Conservation (phyloP, 2,113 vertebrate genomes). For the Catagonus wagneri region DNA sequence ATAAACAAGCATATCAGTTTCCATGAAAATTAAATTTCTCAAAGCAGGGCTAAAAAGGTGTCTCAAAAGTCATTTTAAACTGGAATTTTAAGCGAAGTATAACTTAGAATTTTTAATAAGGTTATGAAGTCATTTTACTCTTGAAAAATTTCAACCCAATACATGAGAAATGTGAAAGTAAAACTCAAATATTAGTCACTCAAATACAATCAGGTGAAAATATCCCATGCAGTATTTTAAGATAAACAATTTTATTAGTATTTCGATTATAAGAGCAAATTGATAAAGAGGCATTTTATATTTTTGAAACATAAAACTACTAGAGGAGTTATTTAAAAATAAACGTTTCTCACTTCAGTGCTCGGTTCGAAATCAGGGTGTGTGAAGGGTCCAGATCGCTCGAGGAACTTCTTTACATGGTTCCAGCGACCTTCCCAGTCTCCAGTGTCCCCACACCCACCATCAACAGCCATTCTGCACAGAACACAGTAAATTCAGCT, state of each 20-base stretch:
- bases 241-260: constrained; percentile 65
- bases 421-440: constrained; percentile 99
- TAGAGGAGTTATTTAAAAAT: constrained; percentile 84
- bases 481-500: constrained; percentile 91
- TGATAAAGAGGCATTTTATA: constrained; percentile 68
- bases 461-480: constrained; percentile 98
- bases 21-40: constrained; percentile 65
- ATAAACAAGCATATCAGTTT: constrained; percentile 46
- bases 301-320: constrained; percentile 80
- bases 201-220: constrained; percentile 58
- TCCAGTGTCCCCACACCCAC: constrained; percentile 92
- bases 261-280: constrained; percentile 60
- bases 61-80: constrained; percentile 65
- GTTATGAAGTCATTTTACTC: constrained; percentile 17
- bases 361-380: constrained; percentile 99
- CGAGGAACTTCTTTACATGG: constrained; percentile 98
- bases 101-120: constrained; percentile 35
- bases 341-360: constrained; percentile 93
- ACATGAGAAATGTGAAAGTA: constrained; percentile 57
- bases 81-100: constrained; percentile 45
- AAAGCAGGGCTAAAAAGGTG: constrained; percentile 45
- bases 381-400: constrained; percentile 97
- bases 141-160: constrained; percentile 40
- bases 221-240: constrained; percentile 59
- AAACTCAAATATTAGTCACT: constrained; percentile 45